Conservation (phyloP, 2,888 invertebrate species). For the Pediacus dermestoides region DNA sequence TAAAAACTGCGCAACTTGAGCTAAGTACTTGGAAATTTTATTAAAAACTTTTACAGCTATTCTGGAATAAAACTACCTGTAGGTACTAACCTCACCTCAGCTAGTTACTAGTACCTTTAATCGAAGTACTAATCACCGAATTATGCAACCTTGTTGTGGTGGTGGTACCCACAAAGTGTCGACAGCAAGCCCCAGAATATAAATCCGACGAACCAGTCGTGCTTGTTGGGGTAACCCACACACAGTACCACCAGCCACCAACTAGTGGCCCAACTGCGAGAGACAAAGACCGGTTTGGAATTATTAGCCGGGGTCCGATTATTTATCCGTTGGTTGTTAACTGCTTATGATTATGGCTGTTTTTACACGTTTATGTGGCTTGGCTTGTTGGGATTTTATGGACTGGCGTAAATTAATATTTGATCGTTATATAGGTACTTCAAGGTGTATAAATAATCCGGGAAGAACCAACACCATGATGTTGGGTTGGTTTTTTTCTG, state of each 20-base stretch:
- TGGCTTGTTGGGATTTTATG: conserved; percentile 50
- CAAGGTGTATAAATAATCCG: too few relatives aligned
- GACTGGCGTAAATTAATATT: conserved; percentile 47
- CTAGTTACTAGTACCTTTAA: too few relatives aligned
- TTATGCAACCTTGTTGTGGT: too few relatives aligned
- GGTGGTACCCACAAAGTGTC: conserved; percentile 5
- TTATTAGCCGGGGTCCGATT: conserved; percentile 47
- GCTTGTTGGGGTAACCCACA: conserved; percentile 1
- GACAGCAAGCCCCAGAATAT: conserved; percentile 5
- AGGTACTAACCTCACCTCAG: too few relatives aligned
- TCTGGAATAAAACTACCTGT: too few relatives aligned
- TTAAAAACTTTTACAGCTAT: too few relatives aligned
- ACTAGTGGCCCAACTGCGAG: conserved; percentile 6
- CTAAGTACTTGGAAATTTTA: too few relatives aligned
- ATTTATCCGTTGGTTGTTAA: conserved; percentile 48
- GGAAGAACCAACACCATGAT: too few relatives aligned
- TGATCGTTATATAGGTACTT: conserved; percentile 35
- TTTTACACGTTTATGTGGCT: conserved; percentile 51
- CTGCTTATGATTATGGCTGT: conserved; percentile 50
- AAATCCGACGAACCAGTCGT: conserved; percentile 4
- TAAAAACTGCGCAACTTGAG: too few relatives aligned
- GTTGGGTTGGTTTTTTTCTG: too few relatives aligned
- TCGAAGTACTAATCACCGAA: too few relatives aligned
- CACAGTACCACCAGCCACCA: too few relatives aligned
- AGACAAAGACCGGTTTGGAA: conserved; percentile 39